Evolutionary conservation across 1,140 invertebrate species (phyloP).

Genomic region (Procambarus clarkii): DNA sequence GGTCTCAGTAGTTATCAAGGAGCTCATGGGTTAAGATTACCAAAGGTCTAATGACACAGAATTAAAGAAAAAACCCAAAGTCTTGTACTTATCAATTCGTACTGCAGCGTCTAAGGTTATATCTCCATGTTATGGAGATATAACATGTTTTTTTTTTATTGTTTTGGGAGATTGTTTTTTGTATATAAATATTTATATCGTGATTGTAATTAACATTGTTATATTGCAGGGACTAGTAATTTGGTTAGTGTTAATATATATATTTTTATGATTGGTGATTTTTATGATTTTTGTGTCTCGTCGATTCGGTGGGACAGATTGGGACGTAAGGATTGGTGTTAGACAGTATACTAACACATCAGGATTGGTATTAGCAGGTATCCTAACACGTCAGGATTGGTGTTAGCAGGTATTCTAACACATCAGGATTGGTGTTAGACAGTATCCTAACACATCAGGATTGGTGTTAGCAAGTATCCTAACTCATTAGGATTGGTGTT

Average conservation of each 20-base stretch:
- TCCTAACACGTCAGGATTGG: no score
- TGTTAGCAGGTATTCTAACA: no score
- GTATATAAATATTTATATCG: slow-evolving; percentile 2
- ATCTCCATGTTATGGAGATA: neutral
- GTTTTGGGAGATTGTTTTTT: no score
- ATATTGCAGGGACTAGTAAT: neutral
- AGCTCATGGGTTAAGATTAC: neutral
- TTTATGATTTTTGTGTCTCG: neutral
- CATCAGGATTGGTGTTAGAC: no score
- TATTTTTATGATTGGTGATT: neutral
- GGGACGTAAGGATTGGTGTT: no score
- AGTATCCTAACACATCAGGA: no score
- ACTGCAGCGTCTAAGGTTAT: neutral
- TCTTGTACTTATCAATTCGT: neutral
- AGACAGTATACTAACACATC: no score
- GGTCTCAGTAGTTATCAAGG: neutral
- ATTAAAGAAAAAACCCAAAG: neutral
- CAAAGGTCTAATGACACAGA: neutral
- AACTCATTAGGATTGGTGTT: no score
- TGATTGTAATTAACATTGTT: neutral
- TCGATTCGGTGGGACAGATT: neutral
- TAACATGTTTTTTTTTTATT: no score
- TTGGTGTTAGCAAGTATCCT: no score
- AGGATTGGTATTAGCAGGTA: no score
- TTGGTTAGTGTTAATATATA: neutral